Evolutionary conservation across 2,113 vertebrate species (phyloP), one percentile per base, ranked within the genome.

Genomic region (Nannobrachium achirus): DNA sequence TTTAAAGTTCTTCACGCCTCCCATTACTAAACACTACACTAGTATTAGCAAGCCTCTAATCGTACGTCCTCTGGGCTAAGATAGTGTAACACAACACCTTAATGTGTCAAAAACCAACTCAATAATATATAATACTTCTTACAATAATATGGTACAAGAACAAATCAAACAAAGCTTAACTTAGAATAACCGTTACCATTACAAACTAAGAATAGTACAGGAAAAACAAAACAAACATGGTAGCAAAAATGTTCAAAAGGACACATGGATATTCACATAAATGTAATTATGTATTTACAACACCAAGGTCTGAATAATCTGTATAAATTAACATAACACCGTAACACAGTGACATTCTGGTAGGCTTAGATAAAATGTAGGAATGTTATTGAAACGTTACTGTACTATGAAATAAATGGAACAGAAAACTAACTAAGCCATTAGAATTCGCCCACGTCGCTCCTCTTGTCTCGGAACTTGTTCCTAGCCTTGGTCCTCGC

Each of bases 401-500:
- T 33, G 25, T 53, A 50, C 10, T 18, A 33, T 33, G 25, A 45
- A 44, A 15, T 46, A 53, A 1, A 14, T 39, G 10, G 13, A 7
- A 44, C 8, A 49, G 9, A 38, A 38, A 33, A 20, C 51, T 20
- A 33, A 20, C 51, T 20, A 20, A 4, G 1, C 25, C 25, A 2
- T 86, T 95, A 99, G 88, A 97, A 97, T 81, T 98, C 96, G 18
- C 96, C 97, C 62, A 98, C 93, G 0, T 99, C 98, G 80, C 95
- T 91, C 87, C 98, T 95, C 91, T 99, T 99, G 91, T 99, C 98
- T 72, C 97, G 95, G 72, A 95, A 95, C 92, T 98, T 97, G 93
- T 92, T 99, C 83, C 96, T 94, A 76, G 97, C 97, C 88, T 99
- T 99, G 63, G 98, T 99, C 84, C 97, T 94, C 66, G 97, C 97